Percentiles rank a stretch among this genome's conserved stretches.
Evolutionary conservation across 1,140 invertebrate genomes (phyloP).

Genomic region (Drosophila ohnishii): DNA sequence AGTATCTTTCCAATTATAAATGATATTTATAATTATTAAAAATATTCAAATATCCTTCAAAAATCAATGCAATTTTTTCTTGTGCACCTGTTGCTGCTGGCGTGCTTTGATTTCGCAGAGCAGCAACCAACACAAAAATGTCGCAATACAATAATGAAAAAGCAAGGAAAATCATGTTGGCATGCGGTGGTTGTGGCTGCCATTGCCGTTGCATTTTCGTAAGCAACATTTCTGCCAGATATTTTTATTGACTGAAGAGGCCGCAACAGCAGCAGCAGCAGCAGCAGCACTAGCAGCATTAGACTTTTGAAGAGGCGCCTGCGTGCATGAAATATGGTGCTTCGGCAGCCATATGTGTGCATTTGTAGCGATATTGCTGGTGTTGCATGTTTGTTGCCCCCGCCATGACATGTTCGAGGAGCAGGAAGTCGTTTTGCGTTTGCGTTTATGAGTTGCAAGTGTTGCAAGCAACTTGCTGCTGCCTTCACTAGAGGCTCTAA

Average conservation of each 20-base stretch:
- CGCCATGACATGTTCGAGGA: conserved; percentile 76
- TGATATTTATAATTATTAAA: not conserved
- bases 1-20: not conserved
- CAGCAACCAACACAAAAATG: conserved; percentile 74
- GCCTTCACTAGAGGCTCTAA: conserved; percentile 40
- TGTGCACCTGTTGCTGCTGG: conserved; percentile 42
- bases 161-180: conserved; percentile 78
- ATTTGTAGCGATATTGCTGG: conserved; percentile 16
- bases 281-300: conserved; percentile 18
- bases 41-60: not conserved
- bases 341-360: conserved; percentile 32
- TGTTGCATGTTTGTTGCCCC: conserved; percentile 60
- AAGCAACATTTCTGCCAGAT: conserved; percentile 68
- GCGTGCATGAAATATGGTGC: conserved; percentile 75
- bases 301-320: conserved; percentile 74
- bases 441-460: conserved; percentile 72
- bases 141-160: conserved; percentile 81
- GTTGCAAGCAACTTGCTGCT: conserved; percentile 55
- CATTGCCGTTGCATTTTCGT: conserved; percentile 45
- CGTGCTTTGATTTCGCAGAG: conserved; percentile 76
- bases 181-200: conserved; percentile 55
- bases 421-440: conserved; percentile 78
- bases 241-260: conserved; percentile 79
- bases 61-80: not conserved
- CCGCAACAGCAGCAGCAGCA: conserved; percentile 43